These are phyloP conservation scores for Nasua narica DNA, from an alignment of 2,797 vertebrate species.

Conservation along the genomic window DNA sequence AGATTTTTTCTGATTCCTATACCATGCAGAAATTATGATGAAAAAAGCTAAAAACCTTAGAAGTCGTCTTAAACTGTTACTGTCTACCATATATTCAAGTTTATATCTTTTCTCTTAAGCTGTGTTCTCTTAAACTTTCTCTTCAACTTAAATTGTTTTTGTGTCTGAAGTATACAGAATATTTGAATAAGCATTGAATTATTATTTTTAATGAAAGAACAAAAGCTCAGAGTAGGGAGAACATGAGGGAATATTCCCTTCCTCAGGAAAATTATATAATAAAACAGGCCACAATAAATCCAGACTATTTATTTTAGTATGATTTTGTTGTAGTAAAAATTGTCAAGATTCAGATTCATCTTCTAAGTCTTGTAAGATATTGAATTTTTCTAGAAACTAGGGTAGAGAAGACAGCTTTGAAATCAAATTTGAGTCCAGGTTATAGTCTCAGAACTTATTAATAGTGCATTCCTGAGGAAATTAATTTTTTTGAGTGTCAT, in stretches of 20 bases:
- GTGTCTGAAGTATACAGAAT: background rate
- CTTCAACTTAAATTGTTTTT: background rate
- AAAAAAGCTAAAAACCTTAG: background rate
- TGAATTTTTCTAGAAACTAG: background rate
- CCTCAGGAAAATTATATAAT: background rate
- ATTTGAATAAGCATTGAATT: background rate
- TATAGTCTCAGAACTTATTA: background rate
- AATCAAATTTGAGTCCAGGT: constrained; percentile 1
- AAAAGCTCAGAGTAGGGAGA: background rate
- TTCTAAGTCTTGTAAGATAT: background rate
- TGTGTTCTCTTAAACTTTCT: background rate
- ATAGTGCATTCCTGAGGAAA: background rate
- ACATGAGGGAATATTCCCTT: background rate
- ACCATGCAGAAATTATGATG: background rate
- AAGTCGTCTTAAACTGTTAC: background rate
- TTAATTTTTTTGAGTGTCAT: background rate
- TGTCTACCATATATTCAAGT: background rate
- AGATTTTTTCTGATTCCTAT: background rate
- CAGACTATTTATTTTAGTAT: background rate
- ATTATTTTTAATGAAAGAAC: background rate
- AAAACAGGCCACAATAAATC: background rate
- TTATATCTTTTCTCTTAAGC: background rate
- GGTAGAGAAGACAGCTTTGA: background rate
- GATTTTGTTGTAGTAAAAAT: background rate
- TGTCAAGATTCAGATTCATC: background rate